These are phyloP conservation scores for Heliothis subflexa DNA, from an alignment of 1,140 invertebrate species.

Conservation along the genomic window DNA sequence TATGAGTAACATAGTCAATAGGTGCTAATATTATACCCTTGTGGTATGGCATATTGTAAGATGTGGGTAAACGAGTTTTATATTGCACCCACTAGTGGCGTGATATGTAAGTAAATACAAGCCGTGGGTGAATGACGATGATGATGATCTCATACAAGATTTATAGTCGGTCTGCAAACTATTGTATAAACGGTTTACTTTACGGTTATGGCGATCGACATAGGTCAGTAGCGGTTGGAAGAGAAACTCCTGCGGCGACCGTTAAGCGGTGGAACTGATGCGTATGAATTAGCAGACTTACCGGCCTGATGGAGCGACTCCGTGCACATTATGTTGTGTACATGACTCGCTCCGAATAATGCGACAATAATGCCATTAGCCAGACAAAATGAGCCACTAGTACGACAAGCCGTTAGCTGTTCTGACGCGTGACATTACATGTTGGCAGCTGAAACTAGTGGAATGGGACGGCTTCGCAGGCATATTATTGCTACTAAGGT, in stretches of 20 bases:
- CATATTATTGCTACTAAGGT: slow-evolving; percentile 34
- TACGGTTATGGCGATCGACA: slow-evolving; percentile 8
- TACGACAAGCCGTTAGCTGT: slow-evolving; percentile 41
- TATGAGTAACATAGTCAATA: not conserved
- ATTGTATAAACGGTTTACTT: slow-evolving; percentile 1
- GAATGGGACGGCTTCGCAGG: slow-evolving; percentile 12
- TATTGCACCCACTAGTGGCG: slow-evolving; percentile 5
- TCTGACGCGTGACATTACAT: slow-evolving; percentile 44
- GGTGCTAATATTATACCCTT: not conserved
- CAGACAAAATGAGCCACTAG: slow-evolving; percentile 44
- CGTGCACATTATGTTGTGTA: slow-evolving; percentile 36
- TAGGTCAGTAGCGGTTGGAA: slow-evolving; percentile 42
- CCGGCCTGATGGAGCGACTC: slow-evolving; percentile 49
- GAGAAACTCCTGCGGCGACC: slow-evolving; percentile 40
- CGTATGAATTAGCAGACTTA: slow-evolving; percentile 43
- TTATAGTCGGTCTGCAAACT: not conserved
- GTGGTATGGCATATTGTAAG: not conserved
- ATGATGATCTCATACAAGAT: slow-evolving; percentile 13
- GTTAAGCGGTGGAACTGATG: slow-evolving; percentile 56
- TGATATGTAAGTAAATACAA: slow-evolving; percentile 25
- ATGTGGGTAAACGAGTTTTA: not conserved
- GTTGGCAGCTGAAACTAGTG: slow-evolving; percentile 28
- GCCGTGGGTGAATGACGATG: not conserved
- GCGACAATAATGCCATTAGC: slow-evolving; percentile 45
- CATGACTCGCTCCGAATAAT: slow-evolving; percentile 48